phyloP scores from a whole-genome alignment of 2,888 invertebrate species.

The Priocnemis perturbator region DNA sequence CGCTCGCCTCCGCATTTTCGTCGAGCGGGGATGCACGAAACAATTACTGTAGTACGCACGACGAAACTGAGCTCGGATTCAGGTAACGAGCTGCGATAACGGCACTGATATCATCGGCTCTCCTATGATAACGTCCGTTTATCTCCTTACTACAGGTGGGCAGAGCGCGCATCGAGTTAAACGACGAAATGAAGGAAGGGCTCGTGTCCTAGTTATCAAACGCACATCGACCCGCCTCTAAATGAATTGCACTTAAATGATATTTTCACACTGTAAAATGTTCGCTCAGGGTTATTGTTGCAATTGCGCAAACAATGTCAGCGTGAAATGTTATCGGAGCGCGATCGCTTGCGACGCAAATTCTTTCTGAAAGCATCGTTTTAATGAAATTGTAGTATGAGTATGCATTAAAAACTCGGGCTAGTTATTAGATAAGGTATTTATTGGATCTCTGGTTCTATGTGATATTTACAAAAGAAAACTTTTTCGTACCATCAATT shows the following conservation, averaged over 20 bases:
- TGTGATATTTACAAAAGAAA: conserved; percentile 55
- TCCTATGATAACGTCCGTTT: conserved; percentile 63
- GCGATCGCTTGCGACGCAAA: no score
- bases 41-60: conserved; percentile 49
- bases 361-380: no score
- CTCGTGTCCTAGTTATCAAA: conserved; percentile 54
- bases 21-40: conserved; percentile 23
- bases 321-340: no score
- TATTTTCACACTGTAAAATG: no score
- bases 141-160: conserved; percentile 60
- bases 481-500: conserved; percentile 36
- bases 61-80: conserved; percentile 50
- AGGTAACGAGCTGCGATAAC: conserved; percentile 56
- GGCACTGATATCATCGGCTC: conserved; percentile 61
- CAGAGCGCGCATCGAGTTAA: conserved; percentile 39
- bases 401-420: no score
- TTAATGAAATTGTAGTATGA: no score
- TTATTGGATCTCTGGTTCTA: conserved; percentile 51
- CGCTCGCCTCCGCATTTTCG: conserved; percentile 46
- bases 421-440: conserved; percentile 13
- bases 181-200: conserved; percentile 33
- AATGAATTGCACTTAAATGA: no score
- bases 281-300: no score
- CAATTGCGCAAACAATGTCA: no score
- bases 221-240: background rate